phyloP scores from a whole-genome alignment of 1,140 invertebrate species.

The Aphaenogaster rudis region DNA sequence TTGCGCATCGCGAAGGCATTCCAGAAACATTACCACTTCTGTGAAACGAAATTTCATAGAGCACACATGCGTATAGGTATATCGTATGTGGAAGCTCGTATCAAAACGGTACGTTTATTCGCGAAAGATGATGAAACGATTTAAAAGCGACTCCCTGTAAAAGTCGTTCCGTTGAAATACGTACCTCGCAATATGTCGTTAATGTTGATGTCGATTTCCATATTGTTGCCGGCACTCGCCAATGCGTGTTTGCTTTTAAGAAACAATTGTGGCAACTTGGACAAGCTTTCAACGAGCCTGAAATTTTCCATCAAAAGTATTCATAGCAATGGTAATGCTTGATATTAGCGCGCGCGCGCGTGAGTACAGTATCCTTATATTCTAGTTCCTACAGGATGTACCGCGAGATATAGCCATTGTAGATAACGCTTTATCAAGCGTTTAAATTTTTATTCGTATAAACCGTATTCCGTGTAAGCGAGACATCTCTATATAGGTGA shows the following conservation, averaged over 20 bases:
- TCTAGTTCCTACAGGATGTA: constrained; percentile 38
- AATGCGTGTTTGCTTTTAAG: not conserved
- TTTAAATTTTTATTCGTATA: constrained; percentile 5
- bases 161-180: not conserved
- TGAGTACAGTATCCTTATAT: not conserved
- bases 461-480: not conserved
- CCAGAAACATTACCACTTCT: constrained; percentile 84
- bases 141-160: not conserved
- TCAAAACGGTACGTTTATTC: not conserved
- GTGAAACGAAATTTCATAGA: not conserved
- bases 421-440: constrained; percentile 49
- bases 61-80: not conserved
- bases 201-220: constrained; percentile 62
- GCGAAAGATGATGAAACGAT: not conserved
- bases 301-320: not conserved
- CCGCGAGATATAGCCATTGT: constrained; percentile 6
- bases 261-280: not conserved
- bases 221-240: not conserved
- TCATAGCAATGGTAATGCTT: not conserved
- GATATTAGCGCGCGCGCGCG: not conserved
- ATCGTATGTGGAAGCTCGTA: no score
- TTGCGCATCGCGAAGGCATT: constrained; percentile 76
- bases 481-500: no score
- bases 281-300: not conserved
- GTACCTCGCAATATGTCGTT: constrained; percentile 68